Percentiles rank a stretch among this genome's conserved stretches.
Conservation (phyloP, 1,140 invertebrate genomes). For the Mesaphorura yosii region DNA sequence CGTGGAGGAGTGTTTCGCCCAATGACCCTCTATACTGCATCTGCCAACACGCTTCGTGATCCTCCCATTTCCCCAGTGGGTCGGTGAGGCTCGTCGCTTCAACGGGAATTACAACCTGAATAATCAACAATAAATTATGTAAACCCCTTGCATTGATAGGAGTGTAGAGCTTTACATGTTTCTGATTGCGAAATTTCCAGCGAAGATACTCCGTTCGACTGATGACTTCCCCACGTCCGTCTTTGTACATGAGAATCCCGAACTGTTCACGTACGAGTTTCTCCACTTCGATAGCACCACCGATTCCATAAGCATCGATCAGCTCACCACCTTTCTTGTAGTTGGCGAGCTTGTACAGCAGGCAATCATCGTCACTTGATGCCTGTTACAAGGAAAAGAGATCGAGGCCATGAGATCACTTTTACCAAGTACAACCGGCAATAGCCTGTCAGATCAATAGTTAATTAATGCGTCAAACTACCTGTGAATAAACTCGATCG, state of each 20-base stretch:
- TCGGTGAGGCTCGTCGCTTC: conserved; percentile 69
- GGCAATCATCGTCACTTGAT: conserved; percentile 67
- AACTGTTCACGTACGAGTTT: conserved; percentile 79
- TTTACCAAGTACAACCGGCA: no score
- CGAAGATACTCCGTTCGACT: conserved; percentile 79
- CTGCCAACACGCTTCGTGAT: conserved; percentile 92
- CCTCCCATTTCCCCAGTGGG: conserved; percentile 69
- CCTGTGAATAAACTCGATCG: conserved; percentile 68
- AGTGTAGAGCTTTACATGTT: conserved; percentile 44
- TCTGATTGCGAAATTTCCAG: conserved; percentile 82
- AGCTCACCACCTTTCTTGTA: conserved; percentile 63
- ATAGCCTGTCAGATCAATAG: no score
- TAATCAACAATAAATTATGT: conserved; percentile 6
- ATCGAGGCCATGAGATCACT: no score
- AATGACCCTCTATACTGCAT: conserved; percentile 88
- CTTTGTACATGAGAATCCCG: conserved; percentile 73
- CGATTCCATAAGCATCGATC: conserved; percentile 60
- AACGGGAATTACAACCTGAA: conserved; percentile 62
- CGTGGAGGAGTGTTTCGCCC: conserved; percentile 86
- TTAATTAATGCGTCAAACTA: neutral
- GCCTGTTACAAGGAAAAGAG: no score
- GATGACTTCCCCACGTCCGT: conserved; percentile 74
- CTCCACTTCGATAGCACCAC: conserved; percentile 53
- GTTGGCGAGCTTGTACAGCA: conserved; percentile 73
- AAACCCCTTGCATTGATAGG: neutral